phyloP scores from a whole-genome alignment of 1,140 invertebrate species.

The Chrysopa pallens region DNA sequence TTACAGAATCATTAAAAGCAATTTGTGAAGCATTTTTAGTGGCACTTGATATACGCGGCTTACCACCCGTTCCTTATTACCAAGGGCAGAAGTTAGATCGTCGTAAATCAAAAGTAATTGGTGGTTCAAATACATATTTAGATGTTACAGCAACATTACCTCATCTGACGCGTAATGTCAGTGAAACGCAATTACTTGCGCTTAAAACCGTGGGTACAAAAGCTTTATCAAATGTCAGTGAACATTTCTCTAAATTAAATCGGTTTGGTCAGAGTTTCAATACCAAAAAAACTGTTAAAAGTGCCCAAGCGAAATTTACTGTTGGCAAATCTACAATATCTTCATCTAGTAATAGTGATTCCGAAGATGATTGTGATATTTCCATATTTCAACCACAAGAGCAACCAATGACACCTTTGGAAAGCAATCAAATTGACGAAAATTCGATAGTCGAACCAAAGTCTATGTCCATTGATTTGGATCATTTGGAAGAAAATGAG shows the following conservation, averaged over 20 bases:
- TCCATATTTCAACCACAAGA: conserved; percentile 26
- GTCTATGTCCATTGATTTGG: background rate
- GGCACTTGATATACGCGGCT: conserved; percentile 49
- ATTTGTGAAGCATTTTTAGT: conserved; percentile 75
- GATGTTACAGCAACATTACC: conserved; percentile 31
- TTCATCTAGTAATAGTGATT: conserved; percentile 21
- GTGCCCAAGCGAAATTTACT: conserved; percentile 27
- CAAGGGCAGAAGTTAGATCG: conserved; percentile 51
- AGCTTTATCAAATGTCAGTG: conserved; percentile 64
- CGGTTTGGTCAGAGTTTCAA: conserved; percentile 51
- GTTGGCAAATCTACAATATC: conserved; percentile 18
- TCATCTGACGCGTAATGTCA: conserved; percentile 39
- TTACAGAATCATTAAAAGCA: conserved; percentile 68
- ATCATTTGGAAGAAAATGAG: too few relatives aligned
- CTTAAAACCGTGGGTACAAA: conserved; percentile 52
- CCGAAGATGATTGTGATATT: conserved; percentile 29
- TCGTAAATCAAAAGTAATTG: conserved; percentile 49
- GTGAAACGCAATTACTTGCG: conserved; percentile 39
- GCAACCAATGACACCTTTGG: background rate
- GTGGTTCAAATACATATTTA: conserved; percentile 26
- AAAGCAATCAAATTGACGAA: background rate
- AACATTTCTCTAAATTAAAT: conserved; percentile 68
- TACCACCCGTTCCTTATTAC: conserved; percentile 38
- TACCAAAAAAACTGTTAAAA: conserved; percentile 19
- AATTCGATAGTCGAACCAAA: background rate